Base-by-base conservation (phyloP, 2,113 vertebrate species). In the Malurus elegans region DNA sequence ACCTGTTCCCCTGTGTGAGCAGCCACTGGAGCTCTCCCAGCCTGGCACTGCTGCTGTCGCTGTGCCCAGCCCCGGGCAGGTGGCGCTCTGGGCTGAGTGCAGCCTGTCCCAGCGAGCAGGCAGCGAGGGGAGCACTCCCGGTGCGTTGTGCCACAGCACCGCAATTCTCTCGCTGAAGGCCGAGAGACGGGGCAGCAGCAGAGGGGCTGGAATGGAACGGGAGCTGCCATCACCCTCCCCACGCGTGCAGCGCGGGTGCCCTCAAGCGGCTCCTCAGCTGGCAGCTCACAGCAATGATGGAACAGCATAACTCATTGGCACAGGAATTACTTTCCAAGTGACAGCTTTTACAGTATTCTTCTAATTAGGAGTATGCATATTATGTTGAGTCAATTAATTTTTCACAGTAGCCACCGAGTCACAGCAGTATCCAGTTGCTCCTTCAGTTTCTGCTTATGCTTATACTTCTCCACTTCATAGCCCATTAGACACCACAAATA, bases 141-240 rank as follows among this genome's bases (percentile, higher is more conserved):
- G 10, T 0, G 13, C 84, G 9, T 16, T 1, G 18, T 7, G 11
- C 9, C 51, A 2, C 25, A 4, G 45, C 40, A 0, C 10, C 1
- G 10, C 4, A 4, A 2, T 13, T 21, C 40, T 21, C 18, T 7
- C 14, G 5, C 5, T 3, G 9, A 7, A 21, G 29, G 8, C 23
- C 9, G 0, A 6, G 38, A 36, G 12, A 4, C 13, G 0, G 48
- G 16, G 11, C 12, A 7, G 65, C 6, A 28, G 66, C n/a, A 5
- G 12, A 26, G 5, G 8, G 21, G 38, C 16, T 2, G 38, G 15
- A 1, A 18, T 0, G 26, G 12, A 18, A 1, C 0, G 29, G 34
- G 10, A 60, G 48, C 48, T 1, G 76, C 38, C 48, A 2, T 9
- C 6, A 1, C 5, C 6, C 11, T 12, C 13, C 26, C 36, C 18